These are phyloP conservation scores for Datnioides undecimradiatus DNA, from an alignment of 2,113 vertebrate species.

Conservation along the genomic window DNA sequence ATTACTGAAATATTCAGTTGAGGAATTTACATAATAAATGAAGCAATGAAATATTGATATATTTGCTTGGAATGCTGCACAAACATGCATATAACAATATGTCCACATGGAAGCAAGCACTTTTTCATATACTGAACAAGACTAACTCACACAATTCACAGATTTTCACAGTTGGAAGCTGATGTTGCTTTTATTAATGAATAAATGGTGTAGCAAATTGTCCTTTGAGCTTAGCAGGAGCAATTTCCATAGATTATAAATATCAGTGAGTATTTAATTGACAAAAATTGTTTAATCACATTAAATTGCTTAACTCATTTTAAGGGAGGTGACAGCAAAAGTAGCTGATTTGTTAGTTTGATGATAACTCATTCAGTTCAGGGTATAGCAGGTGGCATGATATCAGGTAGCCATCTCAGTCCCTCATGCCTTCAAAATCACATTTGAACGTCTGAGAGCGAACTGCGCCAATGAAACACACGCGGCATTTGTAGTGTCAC, in stretches of 20 bases:
- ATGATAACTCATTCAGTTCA: not conserved
- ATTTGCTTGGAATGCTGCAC: slow-evolving; percentile 66
- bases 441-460: slow-evolving; percentile 28
- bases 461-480: slow-evolving; percentile 39
- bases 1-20: slow-evolving; percentile 82
- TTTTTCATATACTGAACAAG: slow-evolving; percentile 30
- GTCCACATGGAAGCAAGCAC: slow-evolving; percentile 35
- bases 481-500: slow-evolving; percentile 54
- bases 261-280: not conserved
- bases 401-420: slow-evolving; percentile 33
- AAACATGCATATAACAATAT: slow-evolving; percentile 68
- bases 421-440: slow-evolving; percentile 19
- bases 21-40: slow-evolving; percentile 85
- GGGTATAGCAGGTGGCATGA: slow-evolving; percentile 14
- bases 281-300: not conserved
- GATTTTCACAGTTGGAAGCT: not conserved
- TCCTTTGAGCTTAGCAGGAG: not conserved
- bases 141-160: slow-evolving; percentile 19
- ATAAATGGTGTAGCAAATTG: not conserved
- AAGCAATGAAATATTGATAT: slow-evolving; percentile 82
- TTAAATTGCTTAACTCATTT: not conserved
- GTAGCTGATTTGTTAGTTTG: not conserved
- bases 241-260: too few relatives aligned
- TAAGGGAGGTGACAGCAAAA: not conserved
- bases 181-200: not conserved